Conservation (phyloP, 1,140 invertebrate species). For the Leptonema lineaticorne region DNA sequence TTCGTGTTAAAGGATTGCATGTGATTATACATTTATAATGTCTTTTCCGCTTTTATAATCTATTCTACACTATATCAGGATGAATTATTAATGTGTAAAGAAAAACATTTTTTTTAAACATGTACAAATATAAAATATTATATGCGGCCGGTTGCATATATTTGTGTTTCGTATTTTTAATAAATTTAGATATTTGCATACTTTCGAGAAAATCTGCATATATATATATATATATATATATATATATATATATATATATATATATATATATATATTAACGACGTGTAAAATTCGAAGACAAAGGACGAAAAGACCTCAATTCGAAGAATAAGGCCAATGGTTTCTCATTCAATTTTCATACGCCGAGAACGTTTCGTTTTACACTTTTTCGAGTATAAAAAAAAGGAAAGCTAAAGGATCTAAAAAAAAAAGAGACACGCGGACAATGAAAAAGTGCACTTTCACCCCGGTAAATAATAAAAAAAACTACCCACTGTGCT, state of each 20-base stretch:
- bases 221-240: background rate
- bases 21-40: too few species aligned
- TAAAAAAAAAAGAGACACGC: conserved; percentile 29
- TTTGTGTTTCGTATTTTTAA: too few species aligned
- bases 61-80: too few species aligned
- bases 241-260: background rate
- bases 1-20: too few species aligned
- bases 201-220: background rate
- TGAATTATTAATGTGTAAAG: too few species aligned
- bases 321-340: conserved; percentile 20
- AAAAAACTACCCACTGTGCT: conserved; percentile 25
- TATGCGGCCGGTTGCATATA: too few species aligned
- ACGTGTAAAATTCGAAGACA: too few species aligned
- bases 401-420: conserved; percentile 4
- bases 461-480: conserved; percentile 38
- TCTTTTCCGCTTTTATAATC: too few species aligned
- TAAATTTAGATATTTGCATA: too few species aligned
- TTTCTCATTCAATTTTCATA: conserved; percentile 35
- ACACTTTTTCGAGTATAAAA: conserved; percentile 6
- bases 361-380: background rate
- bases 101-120: too few species aligned
- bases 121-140: too few species aligned
- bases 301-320: background rate
- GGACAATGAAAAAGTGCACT: conserved; percentile 39
- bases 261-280: conserved; percentile 1